Percentiles rank a stretch among this genome's conserved stretches.
Conservation (phyloP, 2,797 vertebrate species). For the Malurus leucopterus region DNA sequence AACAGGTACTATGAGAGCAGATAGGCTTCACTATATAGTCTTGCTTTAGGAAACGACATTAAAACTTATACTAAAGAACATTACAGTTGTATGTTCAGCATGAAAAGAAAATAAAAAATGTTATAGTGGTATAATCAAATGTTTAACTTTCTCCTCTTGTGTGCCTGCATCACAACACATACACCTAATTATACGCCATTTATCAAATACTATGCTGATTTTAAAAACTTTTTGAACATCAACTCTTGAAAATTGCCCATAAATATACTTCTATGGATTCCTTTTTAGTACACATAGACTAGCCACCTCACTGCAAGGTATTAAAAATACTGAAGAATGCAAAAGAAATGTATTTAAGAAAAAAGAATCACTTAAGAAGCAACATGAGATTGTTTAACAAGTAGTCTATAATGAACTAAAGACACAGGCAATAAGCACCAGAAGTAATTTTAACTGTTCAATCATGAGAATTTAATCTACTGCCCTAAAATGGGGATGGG, state of each 20-base stretch:
- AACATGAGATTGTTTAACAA: background rate
- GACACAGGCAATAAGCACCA: background rate
- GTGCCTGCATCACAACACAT: background rate
- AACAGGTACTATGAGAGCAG: background rate
- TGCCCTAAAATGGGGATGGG: background rate
- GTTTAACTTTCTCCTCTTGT: background rate
- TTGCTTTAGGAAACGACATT: background rate
- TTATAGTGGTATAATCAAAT: background rate
- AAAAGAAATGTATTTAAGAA: background rate
- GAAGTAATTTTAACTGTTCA: background rate
- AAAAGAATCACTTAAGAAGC: background rate
- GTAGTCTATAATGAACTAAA: background rate
- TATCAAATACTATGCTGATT: background rate
- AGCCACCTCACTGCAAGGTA: background rate
- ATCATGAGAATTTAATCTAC: background rate
- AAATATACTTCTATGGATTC: background rate
- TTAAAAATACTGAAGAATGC: background rate
- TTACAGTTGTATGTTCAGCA: background rate
- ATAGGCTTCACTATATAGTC: background rate
- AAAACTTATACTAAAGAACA: background rate
- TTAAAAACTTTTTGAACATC: background rate
- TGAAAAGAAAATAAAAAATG: slow-evolving; percentile 7
- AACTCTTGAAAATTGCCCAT: background rate
- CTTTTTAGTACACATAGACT: background rate
- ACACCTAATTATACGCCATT: background rate